A percentile compares a stretch with the other conserved stretches of the same genome.
Conservation (phyloP, 2,888 invertebrate genomes). For the Chesias legatella region DNA sequence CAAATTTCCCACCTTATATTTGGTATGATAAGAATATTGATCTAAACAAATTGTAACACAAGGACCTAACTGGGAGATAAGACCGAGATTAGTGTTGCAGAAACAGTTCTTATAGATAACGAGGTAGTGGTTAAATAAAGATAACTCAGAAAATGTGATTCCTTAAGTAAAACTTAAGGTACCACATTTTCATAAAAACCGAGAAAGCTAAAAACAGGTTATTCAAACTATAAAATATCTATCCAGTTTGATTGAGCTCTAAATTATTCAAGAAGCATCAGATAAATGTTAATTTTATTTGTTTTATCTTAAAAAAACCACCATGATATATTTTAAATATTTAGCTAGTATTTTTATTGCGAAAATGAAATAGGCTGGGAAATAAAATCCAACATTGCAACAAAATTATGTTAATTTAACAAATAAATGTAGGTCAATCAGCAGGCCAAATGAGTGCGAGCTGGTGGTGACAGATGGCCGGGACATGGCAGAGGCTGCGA, state of each 20-base stretch:
- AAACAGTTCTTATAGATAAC: conserved; percentile 25
- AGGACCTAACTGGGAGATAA: conserved; percentile 49
- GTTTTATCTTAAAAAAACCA: not conserved
- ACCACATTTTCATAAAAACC: too few relatives aligned
- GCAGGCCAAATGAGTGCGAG: conserved; percentile 39
- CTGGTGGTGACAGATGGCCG: conserved; percentile 55
- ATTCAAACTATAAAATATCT: too few relatives aligned
- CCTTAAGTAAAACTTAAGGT: too few relatives aligned
- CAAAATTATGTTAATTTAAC: too few relatives aligned
- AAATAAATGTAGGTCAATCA: too few relatives aligned
- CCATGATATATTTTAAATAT: not conserved
- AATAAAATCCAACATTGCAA: too few relatives aligned
- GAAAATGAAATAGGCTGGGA: too few relatives aligned
- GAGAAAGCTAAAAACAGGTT: too few relatives aligned
- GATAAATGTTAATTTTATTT: too few relatives aligned
- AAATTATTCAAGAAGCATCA: too few relatives aligned
- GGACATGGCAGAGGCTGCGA: conserved; percentile 46
- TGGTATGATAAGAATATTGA: conserved; percentile 32
- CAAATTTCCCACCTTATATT: not conserved
- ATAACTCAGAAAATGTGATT: conserved; percentile 19
- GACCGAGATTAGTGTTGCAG: conserved; percentile 41
- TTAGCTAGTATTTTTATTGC: too few relatives aligned
- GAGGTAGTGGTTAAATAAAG: conserved; percentile 15
- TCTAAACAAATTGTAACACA: conserved; percentile 42
- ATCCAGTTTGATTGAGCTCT: too few relatives aligned